A percentile compares a stretch with the other conserved stretches of the same genome.
phyloP scores from a whole-genome alignment of 2,888 invertebrate genomes.

The Globia sparganii region DNA sequence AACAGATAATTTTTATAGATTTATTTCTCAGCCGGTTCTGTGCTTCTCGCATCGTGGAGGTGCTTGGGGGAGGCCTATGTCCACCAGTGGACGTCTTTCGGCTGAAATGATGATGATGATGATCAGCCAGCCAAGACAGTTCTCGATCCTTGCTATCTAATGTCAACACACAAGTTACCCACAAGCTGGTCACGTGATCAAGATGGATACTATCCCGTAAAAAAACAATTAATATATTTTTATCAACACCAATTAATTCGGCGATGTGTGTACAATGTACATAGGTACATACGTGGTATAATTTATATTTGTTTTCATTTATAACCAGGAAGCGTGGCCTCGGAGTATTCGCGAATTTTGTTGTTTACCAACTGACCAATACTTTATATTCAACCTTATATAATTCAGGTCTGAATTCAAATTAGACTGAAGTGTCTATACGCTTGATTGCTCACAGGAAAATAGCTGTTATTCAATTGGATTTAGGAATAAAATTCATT shows the following conservation, averaged over 20 bases:
- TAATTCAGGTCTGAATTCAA: constrained; percentile 24
- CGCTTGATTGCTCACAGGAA: constrained; percentile 46
- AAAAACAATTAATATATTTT: constrained; percentile 39
- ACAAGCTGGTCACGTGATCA: constrained; percentile 21
- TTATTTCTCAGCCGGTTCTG: neutral
- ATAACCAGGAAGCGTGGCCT: constrained; percentile 67
- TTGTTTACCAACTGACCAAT: constrained; percentile 57
- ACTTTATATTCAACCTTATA: constrained; percentile 47
- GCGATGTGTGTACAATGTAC: constrained; percentile 9
- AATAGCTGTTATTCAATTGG: constrained; percentile 51
- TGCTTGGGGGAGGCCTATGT: too few relatives aligned
- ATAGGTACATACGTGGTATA: constrained; percentile 38
- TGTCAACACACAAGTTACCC: constrained; percentile 8
- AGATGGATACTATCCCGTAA: constrained; percentile 7
- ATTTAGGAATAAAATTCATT: constrained; percentile 53
- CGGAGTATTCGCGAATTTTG: constrained; percentile 63
- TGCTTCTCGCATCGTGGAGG: too few relatives aligned
- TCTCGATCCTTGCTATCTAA: neutral
- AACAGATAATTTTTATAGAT: neutral
- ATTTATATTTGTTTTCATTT: constrained; percentile 59
- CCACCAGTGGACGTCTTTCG: too few relatives aligned
- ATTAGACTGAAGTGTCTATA: constrained; percentile 27
- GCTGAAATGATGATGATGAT: too few relatives aligned
- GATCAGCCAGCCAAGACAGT: neutral
- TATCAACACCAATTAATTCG: constrained; percentile 45